A percentile compares a stretch with the other conserved stretches of the same genome.
Evolutionary conservation across 2,113 vertebrate genomes (phyloP).

Genomic region (Raja brachyura): DNA sequence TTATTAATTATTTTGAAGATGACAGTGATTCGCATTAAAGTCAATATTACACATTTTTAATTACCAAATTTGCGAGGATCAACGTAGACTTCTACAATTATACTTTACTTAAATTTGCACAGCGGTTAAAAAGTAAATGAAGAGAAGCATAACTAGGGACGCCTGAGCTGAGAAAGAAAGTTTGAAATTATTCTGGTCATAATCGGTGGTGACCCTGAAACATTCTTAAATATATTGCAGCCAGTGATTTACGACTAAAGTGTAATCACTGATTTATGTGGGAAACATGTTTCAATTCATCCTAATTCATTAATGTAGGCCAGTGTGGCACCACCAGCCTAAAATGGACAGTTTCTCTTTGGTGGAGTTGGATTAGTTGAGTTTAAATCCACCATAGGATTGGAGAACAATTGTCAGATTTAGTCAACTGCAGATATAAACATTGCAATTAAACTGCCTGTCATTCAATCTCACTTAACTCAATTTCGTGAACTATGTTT

Average conservation of each 20-base stretch:
- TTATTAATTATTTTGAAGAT: neutral
- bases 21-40: neutral
- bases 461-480: neutral
- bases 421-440: constrained; percentile 6
- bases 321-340: neutral
- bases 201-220: no score
- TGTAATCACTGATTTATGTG: neutral
- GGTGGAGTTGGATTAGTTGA: neutral
- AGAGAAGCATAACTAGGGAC: no score
- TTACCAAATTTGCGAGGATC: neutral
- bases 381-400: neutral
- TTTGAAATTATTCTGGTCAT: neutral
- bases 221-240: neutral
- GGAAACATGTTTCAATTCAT: neutral
- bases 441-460: neutral
- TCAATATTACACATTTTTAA: neutral
- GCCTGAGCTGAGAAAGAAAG: neutral
- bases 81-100: neutral
- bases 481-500: neutral
- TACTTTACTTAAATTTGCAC: neutral
- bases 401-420: constrained; percentile 3
- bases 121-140: neutral
- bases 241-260: neutral
- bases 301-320: neutral
- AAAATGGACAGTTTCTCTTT: neutral